These are phyloP conservation scores for Cyphotilapia sp. DNA, from an alignment of 2,113 vertebrate species.

Conservation along the genomic window DNA sequence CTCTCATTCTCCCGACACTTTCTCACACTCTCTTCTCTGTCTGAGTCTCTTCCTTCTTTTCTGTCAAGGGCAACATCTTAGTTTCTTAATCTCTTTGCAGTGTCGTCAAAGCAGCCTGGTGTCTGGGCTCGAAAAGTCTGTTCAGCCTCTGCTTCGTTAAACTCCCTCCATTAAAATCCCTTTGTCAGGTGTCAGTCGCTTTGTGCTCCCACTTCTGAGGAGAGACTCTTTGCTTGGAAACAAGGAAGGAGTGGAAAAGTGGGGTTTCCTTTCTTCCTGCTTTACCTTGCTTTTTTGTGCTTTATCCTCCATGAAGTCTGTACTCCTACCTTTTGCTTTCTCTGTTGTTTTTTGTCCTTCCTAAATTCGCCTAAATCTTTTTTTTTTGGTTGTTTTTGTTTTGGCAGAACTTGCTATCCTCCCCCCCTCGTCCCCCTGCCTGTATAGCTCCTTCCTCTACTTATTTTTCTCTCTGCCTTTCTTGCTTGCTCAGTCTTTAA, in stretches of 20 bases:
- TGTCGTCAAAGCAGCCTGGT: constrained; percentile 15
- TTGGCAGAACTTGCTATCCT: constrained; percentile 22
- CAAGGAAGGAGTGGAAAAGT: neutral
- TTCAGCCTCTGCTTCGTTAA: neutral
- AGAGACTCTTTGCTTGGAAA: neutral
- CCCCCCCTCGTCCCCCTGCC: neutral
- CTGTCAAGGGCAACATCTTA: constrained; percentile 32
- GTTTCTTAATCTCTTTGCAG: constrained; percentile 37
- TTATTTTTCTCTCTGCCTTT: constrained; percentile 17
- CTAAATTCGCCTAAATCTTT: neutral
- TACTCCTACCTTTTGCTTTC: constrained; percentile 12
- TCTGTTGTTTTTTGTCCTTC: constrained; percentile 7
- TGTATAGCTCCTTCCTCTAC: constrained; percentile 36
- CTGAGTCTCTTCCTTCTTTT: constrained; percentile 8
- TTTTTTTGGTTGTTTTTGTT: neutral
- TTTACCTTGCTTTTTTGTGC: neutral
- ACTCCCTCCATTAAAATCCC: constrained; percentile 1
- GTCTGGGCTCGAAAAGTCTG: constrained; percentile 17
- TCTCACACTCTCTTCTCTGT: constrained; percentile 33
- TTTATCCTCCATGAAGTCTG: neutral
- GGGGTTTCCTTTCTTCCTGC: neutral
- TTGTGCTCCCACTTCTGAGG: neutral
- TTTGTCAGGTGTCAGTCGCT: constrained; percentile 26
- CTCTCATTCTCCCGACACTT: constrained; percentile 31
- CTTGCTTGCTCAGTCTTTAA: constrained; percentile 49